Conservation (phyloP, 2,797 vertebrate genomes). For the Galagoides demidoff region DNA sequence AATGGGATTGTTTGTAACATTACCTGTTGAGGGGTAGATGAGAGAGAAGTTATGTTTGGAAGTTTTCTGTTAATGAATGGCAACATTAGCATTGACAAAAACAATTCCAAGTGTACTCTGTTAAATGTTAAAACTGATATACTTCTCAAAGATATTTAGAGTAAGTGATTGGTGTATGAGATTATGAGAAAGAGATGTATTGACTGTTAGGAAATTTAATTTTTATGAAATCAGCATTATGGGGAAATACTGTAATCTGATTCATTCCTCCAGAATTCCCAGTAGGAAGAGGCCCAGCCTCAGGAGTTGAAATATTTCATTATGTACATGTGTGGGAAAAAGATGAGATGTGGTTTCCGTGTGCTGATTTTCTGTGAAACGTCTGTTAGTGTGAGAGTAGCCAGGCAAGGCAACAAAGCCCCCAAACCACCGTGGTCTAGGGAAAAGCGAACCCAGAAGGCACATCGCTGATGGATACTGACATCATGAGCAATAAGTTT, state of each 20-base stretch:
- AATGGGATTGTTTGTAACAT: not conserved
- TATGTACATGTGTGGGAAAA: conserved; percentile 61
- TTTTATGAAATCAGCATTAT: conserved; percentile 75
- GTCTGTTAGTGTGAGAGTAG: conserved; percentile 54
- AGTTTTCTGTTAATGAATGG: conserved; percentile 45
- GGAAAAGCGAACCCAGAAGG: not conserved
- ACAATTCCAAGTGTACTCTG: conserved; percentile 43
- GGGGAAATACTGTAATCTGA: conserved; percentile 74
- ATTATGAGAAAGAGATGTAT: conserved; percentile 64
- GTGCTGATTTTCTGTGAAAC: conserved; percentile 62
- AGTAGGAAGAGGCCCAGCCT: conserved; percentile 55
- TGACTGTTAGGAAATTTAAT: conserved; percentile 75
- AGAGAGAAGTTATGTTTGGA: conserved; percentile 26
- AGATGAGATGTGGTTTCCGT: conserved; percentile 68
- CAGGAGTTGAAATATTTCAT: conserved; percentile 75
- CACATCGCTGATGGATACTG: not conserved
- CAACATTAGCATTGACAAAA: conserved; percentile 42
- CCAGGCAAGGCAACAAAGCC: conserved; percentile 51
- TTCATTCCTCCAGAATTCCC: conserved; percentile 68
- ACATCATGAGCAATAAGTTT: not conserved
- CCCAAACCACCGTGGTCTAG: not conserved
- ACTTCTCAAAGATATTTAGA: conserved; percentile 62
- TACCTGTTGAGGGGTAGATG: not conserved
- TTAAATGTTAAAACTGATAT: conserved; percentile 66
- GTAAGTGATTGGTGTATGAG: conserved; percentile 50